These are phyloP conservation scores for Astropecten irregularis DNA, from an alignment of 53 echinoderm and acorn worm genomes.

Conservation along the genomic window DNA sequence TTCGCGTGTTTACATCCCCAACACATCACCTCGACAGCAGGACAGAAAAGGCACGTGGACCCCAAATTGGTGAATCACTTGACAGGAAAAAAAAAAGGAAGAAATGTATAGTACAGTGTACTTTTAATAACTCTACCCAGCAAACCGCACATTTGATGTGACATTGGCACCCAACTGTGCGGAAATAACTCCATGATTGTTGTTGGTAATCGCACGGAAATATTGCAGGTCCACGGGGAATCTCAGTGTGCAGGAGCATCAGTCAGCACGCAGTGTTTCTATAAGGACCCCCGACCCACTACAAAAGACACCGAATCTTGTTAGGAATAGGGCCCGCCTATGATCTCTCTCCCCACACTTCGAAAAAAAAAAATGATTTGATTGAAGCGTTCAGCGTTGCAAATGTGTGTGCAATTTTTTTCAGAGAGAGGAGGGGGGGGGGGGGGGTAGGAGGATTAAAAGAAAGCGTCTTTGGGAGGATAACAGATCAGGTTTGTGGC, in stretches of 20 bases:
- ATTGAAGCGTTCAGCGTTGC: conserved; percentile 11
- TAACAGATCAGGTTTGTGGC: not conserved
- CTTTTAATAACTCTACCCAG: not conserved
- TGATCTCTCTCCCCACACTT: not conserved
- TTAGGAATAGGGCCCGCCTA: not conserved
- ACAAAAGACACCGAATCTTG: conserved; percentile 45
- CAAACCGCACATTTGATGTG: not conserved
- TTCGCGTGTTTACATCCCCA: not conserved
- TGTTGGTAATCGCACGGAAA: conserved; percentile 32
- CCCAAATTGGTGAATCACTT: conserved; percentile 2
- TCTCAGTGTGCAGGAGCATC: no score
- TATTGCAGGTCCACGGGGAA: conserved; percentile 10
- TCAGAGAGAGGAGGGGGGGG: no score
- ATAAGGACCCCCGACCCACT: no score
- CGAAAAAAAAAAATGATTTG: not conserved
- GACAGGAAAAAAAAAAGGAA: not conserved
- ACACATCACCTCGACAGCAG: not conserved
- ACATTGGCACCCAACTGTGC: conserved; percentile 35
- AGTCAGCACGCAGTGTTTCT: no score
- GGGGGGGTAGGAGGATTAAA: not conserved
- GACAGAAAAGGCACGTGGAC: not conserved
- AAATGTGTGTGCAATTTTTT: no score
- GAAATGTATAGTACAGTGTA: not conserved
- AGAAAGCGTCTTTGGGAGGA: not conserved
- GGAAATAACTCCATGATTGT: conserved; percentile 34